Conservation (phyloP, 2,797 vertebrate species). For the Rhinatrema bivittatum region DNA sequence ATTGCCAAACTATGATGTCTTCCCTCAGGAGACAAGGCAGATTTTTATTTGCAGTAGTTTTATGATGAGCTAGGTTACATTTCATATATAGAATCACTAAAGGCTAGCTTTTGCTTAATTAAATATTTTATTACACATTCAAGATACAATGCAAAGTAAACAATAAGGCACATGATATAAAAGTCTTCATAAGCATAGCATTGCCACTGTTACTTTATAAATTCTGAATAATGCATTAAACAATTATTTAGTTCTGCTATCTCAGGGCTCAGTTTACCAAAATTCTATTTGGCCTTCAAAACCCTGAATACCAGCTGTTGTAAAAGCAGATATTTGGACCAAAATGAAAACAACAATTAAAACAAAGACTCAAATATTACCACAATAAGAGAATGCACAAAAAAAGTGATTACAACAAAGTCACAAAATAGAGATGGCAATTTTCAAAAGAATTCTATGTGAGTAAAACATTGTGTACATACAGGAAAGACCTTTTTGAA, state of each 20-base stretch:
- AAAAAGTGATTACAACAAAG: no score
- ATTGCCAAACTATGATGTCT: slow-evolving; percentile 2
- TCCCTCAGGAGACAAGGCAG: slow-evolving; percentile 2
- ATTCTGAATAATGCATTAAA: neutral
- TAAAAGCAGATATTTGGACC: no score
- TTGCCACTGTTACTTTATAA: neutral
- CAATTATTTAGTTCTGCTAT: neutral
- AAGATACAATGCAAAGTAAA: slow-evolving; percentile 3
- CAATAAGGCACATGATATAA: neutral
- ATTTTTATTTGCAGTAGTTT: slow-evolving; percentile 11
- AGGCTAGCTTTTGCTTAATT: slow-evolving; percentile 16
- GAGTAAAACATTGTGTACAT: no score
- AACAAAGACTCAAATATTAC: no score
- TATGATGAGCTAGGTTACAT: neutral
- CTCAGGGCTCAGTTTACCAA: no score
- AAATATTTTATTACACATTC: slow-evolving; percentile 14
- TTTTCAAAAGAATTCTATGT: no score
- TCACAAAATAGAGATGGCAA: no score
- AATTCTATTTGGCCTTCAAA: no score
- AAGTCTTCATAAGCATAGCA: neutral
- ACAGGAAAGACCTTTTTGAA: no score
- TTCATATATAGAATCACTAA: neutral
- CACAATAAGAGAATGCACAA: no score
- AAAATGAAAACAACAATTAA: no score
- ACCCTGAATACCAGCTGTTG: no score